These are phyloP conservation scores for Trichechus manatus DNA, from an alignment of 2,113 vertebrate species.

Conservation along the genomic window DNA sequence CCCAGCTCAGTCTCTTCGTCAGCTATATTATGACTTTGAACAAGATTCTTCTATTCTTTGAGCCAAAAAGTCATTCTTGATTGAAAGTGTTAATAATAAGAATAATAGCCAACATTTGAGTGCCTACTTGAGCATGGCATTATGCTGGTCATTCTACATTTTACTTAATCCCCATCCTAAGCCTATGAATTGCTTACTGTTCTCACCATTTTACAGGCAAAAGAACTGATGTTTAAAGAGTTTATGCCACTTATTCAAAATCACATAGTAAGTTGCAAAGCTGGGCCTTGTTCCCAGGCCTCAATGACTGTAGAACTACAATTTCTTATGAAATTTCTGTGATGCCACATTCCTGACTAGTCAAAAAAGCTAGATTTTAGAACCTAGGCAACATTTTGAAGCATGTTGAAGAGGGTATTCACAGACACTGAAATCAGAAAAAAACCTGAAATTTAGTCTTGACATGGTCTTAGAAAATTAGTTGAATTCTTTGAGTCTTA, in stretches of 20 bases:
- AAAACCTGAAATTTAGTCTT: neutral
- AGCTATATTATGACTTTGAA: conserved; percentile 8
- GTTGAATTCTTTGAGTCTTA: neutral
- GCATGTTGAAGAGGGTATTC: neutral
- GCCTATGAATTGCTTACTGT: neutral
- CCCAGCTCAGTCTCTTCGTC: neutral
- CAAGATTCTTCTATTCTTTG: neutral
- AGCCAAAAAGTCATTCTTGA: neutral
- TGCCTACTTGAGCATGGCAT: neutral
- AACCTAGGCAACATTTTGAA: neutral
- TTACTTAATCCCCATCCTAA: conserved; percentile 21
- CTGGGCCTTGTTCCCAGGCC: neutral
- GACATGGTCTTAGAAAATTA: neutral
- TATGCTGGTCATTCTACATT: neutral
- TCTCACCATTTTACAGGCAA: neutral
- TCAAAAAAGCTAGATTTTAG: neutral
- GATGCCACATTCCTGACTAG: neutral
- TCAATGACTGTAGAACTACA: neutral
- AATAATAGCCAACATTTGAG: neutral
- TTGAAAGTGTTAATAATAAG: conserved; percentile 32
- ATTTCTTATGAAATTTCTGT: neutral
- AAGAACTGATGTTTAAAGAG: neutral
- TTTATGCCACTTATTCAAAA: neutral
- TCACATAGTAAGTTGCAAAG: neutral
- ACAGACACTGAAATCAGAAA: neutral